Conservation (phyloP, 2,888 invertebrate species). For the Petrolisthes cinctipes region DNA sequence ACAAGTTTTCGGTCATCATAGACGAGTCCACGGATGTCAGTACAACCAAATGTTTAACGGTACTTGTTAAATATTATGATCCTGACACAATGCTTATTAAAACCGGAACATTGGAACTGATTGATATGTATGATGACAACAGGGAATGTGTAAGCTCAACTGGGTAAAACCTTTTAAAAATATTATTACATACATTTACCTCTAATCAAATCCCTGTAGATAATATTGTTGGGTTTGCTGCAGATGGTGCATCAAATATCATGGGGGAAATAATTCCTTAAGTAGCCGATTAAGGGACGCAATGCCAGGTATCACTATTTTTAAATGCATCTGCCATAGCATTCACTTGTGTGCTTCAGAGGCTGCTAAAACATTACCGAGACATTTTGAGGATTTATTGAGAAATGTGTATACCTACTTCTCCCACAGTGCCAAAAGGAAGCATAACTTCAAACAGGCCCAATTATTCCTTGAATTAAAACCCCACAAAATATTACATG, state of each 20-base stretch:
- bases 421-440: slow-evolving; percentile 35
- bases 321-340: slow-evolving; percentile 19
- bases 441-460: slow-evolving; percentile 2
- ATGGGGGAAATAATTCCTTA: slow-evolving; percentile 31
- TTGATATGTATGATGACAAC: neutral
- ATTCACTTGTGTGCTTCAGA: slow-evolving; percentile 38
- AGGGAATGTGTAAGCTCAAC: slow-evolving; percentile 8
- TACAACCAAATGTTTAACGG: neutral
- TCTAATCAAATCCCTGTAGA: slow-evolving; percentile 13
- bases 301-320: slow-evolving; percentile 26
- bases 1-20: slow-evolving; percentile 31
- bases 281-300: slow-evolving; percentile 8
- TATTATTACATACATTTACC: neutral
- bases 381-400: slow-evolving; percentile 22
- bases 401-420: slow-evolving; percentile 26
- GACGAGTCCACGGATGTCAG: slow-evolving; percentile 31
- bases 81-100: neutral
- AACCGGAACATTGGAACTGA: slow-evolving; percentile 11
- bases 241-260: slow-evolving; percentile 30
- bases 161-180: slow-evolving; percentile 4
- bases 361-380: slow-evolving; percentile 18
- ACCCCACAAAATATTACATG: slow-evolving; percentile 34
- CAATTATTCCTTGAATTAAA: slow-evolving; percentile 17
- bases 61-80: slow-evolving; percentile 28
- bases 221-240: slow-evolving; percentile 33